These are phyloP conservation scores for Eulimnadia texana DNA, from an alignment of 1,140 invertebrate genomes.

Conservation along the genomic window DNA sequence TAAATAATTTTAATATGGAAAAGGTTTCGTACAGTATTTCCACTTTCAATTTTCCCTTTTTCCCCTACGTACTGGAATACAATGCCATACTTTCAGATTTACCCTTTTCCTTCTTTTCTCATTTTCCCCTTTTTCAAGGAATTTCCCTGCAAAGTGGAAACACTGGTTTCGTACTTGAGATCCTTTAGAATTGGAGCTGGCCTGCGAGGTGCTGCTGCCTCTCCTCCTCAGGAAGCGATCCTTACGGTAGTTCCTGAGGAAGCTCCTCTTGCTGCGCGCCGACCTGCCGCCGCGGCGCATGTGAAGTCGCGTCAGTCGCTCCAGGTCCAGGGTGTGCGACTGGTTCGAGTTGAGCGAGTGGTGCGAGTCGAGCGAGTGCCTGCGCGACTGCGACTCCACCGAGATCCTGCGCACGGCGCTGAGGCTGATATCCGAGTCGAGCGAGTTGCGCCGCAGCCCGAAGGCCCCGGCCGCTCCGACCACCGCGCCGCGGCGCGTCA, in stretches of 20 bases:
- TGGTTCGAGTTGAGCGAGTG: slow-evolving; percentile 42
- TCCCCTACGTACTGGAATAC: too few relatives aligned
- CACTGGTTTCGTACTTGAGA: slow-evolving; percentile 31
- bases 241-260: slow-evolving; percentile 28
- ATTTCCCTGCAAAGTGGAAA: slow-evolving; percentile 42
- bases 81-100: too few relatives aligned
- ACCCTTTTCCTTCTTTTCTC: too few relatives aligned
- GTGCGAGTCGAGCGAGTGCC: slow-evolving; percentile 71
- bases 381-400: slow-evolving; percentile 48
- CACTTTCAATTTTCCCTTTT: too few relatives aligned
- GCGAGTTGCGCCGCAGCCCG: slow-evolving; percentile 39
- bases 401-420: slow-evolving; percentile 46
- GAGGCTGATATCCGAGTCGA: slow-evolving; percentile 62
- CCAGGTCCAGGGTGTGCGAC: slow-evolving; percentile 17
- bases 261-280: slow-evolving; percentile 50
- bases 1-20: too few relatives aligned
- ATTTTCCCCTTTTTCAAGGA: slow-evolving; percentile 25
- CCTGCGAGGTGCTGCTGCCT: slow-evolving; percentile 60
- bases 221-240: slow-evolving; percentile 36
- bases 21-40: too few relatives aligned
- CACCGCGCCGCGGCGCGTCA: slow-evolving; percentile 57
- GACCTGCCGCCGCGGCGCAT: slow-evolving; percentile 38
- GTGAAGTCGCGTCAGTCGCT: slow-evolving; percentile 17
- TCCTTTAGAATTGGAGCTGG: slow-evolving; percentile 33
- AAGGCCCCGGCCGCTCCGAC: slow-evolving; percentile 34